phyloP scores from a whole-genome alignment of 2,797 vertebrate species.

The Remorina albescens region DNA sequence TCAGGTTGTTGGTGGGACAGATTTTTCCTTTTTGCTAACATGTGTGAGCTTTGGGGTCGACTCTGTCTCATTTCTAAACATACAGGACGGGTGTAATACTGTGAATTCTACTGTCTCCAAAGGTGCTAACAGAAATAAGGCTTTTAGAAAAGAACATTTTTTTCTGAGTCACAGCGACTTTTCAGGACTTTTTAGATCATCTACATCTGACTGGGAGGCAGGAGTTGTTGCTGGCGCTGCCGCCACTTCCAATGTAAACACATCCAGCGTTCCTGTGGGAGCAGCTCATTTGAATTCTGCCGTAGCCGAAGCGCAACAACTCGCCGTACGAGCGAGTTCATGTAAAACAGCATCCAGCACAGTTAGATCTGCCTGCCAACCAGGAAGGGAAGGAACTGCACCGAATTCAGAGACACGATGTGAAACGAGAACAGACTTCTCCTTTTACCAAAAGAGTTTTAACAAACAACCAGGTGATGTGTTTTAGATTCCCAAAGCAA shows the following conservation, averaged over 20 bases:
- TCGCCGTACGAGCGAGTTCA: conserved; percentile 25
- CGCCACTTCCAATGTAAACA: conserved; percentile 65
- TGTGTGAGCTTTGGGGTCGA: too few relatives aligned
- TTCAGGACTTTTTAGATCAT: conserved; percentile 43
- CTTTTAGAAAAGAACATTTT: conserved; percentile 25
- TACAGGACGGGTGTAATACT: conserved; percentile 43
- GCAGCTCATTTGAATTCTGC: conserved; percentile 66
- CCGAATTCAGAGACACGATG: conserved; percentile 50
- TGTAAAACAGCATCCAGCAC: conserved; percentile 65
- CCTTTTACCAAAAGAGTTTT: conserved; percentile 33
- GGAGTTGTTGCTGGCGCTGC: conserved; percentile 10
- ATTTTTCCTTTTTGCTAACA: conserved; percentile 15
- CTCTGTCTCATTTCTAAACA: conserved; percentile 33
- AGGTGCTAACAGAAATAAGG: conserved; percentile 16
- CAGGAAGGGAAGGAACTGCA: conserved; percentile 31
- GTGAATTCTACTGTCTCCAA: conserved; percentile 30
- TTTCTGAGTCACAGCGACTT: background rate
- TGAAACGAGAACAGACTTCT: conserved; percentile 35
- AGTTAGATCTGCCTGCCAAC: conserved; percentile 42
- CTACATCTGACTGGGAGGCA: conserved; percentile 10
- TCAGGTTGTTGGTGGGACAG: conserved; percentile 21
- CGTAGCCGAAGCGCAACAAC: conserved; percentile 51
- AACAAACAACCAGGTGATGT: conserved; percentile 32
- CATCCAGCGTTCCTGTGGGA: conserved; percentile 33
- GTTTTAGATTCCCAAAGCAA: conserved; percentile 57